Percentiles rank a stretch among this genome's conserved stretches.
phyloP scores from a whole-genome alignment of 1,140 invertebrate genomes.

The Ridgeia piscesae region DNA sequence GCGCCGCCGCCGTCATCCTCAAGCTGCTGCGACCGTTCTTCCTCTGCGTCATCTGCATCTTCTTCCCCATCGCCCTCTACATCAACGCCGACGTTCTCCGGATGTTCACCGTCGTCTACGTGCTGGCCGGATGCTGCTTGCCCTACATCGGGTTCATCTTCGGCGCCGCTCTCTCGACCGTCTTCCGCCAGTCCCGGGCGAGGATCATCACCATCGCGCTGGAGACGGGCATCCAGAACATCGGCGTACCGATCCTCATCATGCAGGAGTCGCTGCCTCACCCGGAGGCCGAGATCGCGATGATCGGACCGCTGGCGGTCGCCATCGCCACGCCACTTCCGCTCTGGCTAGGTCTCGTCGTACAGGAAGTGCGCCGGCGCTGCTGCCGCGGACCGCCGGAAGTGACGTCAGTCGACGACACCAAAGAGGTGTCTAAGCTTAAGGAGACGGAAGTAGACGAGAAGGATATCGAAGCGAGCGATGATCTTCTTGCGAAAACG shows the following conservation, averaged over 20 bases:
- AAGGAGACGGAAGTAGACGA: neutral
- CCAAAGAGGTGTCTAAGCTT: neutral
- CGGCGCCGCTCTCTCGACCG: constrained; percentile 61
- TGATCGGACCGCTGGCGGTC: constrained; percentile 55
- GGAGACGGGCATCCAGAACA: constrained; percentile 27
- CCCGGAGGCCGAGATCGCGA: neutral
- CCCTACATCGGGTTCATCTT: constrained; percentile 84
- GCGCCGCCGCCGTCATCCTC: constrained; percentile 32
- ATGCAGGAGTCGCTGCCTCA: constrained; percentile 6
- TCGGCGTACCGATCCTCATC: constrained; percentile 15
- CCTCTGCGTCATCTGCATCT: constrained; percentile 76
- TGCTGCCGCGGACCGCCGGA: neutral
- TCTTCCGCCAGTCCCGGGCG: constrained; percentile 38
- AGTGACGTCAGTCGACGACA: neutral
- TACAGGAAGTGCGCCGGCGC: constrained; percentile 28
- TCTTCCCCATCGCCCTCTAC: constrained; percentile 85
- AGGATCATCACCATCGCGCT: constrained; percentile 20
- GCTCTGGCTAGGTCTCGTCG: constrained; percentile 59
- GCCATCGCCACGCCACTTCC: constrained; percentile 93
- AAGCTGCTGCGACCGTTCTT: constrained; percentile 70
- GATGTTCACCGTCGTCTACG: constrained; percentile 67
- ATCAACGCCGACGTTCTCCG: constrained; percentile 90
- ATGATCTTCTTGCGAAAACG: neutral
- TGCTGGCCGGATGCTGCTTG: constrained; percentile 78
- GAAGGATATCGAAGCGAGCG: neutral